Percentiles rank a stretch among this genome's conserved stretches.
Conservation (phyloP, 2,797 vertebrate genomes). For the Dallia pectoralis region DNA sequence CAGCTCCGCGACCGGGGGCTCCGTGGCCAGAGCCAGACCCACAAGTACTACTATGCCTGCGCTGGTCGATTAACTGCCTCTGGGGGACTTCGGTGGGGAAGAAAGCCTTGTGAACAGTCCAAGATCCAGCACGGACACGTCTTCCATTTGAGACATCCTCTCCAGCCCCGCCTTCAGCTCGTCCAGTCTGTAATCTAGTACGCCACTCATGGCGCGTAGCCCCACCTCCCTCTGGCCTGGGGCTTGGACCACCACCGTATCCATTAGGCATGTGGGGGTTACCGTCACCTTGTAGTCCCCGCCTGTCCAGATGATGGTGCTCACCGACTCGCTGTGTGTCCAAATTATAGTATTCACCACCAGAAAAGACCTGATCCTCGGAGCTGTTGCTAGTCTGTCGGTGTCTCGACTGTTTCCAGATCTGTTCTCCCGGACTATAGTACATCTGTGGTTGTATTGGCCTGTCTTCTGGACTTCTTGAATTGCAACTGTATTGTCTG, state of each 20-base stretch:
- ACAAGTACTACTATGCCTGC: constrained; percentile 46
- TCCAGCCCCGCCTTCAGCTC: constrained; percentile 29
- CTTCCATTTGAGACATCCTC: constrained; percentile 58
- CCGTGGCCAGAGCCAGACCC: neutral
- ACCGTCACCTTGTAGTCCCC: constrained; percentile 20
- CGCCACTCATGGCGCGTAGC: constrained; percentile 52
- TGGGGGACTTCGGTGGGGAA: constrained; percentile 78
- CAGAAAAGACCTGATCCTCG: constrained; percentile 35
- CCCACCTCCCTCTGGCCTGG: constrained; percentile 43
- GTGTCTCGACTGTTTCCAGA: neutral
- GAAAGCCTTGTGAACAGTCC: constrained; percentile 48
- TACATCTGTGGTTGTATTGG: neutral
- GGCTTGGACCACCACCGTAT: constrained; percentile 44
- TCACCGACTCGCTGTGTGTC: constrained; percentile 34
- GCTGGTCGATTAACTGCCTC: constrained; percentile 55
- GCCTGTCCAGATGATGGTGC: constrained; percentile 41
- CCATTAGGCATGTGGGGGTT: constrained; percentile 51
- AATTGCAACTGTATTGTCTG: neutral
- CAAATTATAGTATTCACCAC: constrained; percentile 40
- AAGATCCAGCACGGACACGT: constrained; percentile 7
- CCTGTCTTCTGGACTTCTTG: neutral
- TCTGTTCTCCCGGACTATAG: neutral
- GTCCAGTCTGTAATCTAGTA: constrained; percentile 39
- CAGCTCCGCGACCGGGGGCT: too few relatives aligned
- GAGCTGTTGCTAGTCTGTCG: neutral